phyloP scores from a whole-genome alignment of 23 tunicate genomes.

The Trididemnum nubilum region DNA sequence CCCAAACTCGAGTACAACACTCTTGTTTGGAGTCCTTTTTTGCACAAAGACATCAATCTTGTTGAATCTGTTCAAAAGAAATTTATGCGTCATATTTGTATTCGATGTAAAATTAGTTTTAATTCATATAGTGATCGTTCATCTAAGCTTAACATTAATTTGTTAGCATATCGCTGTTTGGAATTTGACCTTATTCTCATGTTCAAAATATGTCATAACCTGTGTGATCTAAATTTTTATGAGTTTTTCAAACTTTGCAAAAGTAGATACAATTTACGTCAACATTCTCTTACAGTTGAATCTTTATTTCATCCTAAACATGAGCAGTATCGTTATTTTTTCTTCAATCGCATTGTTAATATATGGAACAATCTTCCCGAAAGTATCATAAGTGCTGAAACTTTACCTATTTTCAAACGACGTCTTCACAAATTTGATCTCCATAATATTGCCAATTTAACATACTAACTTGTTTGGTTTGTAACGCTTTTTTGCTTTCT shows the following conservation, averaged over 20 bases:
- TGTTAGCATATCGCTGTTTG: background rate
- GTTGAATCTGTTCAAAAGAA: background rate
- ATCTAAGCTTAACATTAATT: background rate
- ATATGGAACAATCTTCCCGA: background rate
- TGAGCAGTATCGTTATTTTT: background rate
- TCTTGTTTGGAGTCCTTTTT: background rate
- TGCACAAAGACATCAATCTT: background rate
- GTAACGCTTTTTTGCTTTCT: too few relatives aligned
- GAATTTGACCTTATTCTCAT: background rate
- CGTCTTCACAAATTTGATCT: background rate
- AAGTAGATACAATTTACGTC: background rate
- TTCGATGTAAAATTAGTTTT: background rate
- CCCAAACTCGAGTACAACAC: background rate
- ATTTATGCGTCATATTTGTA: background rate
- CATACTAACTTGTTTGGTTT: background rate
- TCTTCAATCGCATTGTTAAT: background rate
- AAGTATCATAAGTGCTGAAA: background rate
- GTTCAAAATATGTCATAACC: background rate
- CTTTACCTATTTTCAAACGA: background rate
- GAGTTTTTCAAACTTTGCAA: background rate
- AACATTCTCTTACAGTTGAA: background rate
- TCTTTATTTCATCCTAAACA: background rate
- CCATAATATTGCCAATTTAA: background rate
- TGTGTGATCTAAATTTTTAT: background rate
- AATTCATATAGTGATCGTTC: background rate